phyloP scores from a whole-genome alignment of 2,797 vertebrate species.

The Falco cherrug region DNA sequence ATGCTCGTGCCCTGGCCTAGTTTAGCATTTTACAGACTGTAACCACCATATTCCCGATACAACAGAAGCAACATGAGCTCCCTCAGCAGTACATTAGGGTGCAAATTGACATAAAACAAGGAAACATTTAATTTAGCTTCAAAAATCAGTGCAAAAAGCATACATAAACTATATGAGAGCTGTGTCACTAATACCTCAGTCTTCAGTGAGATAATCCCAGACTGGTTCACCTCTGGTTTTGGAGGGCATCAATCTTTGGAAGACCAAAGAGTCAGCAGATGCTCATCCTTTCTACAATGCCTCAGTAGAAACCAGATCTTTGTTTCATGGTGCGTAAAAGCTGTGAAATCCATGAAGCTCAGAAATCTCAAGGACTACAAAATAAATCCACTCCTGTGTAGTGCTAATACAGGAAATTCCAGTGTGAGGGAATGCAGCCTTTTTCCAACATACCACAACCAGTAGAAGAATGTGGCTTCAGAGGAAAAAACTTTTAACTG shows the following conservation, averaged over 20 bases:
- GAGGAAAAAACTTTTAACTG: constrained; percentile 1
- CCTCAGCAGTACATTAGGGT: not conserved
- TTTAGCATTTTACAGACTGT: not conserved
- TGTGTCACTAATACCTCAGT: not conserved
- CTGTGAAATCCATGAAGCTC: constrained; percentile 18
- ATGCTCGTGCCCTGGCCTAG: not conserved
- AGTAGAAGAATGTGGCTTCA: constrained; percentile 40
- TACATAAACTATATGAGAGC: not conserved
- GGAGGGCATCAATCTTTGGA: not conserved
- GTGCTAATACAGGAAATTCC: constrained; percentile 64
- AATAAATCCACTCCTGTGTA: constrained; percentile 33
- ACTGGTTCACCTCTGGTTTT: not conserved
- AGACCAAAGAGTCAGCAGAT: not conserved
- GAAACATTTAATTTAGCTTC: not conserved
- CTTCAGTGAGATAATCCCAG: not conserved
- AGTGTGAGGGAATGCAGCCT: constrained; percentile 23
- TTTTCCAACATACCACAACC: constrained; percentile 41
- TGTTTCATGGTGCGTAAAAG: not conserved
- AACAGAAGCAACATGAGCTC: not conserved
- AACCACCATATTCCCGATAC: not conserved
- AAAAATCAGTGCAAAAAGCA: not conserved
- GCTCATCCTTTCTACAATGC: not conserved
- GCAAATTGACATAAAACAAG: not conserved
- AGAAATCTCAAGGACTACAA: constrained; percentile 26
- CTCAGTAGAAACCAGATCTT: not conserved